Percentiles rank a stretch among this genome's conserved stretches.
These are phyloP conservation scores for Akabosia matsudoensis DNA, from an alignment of 1,140 invertebrate genomes.

Conservation along the genomic window DNA sequence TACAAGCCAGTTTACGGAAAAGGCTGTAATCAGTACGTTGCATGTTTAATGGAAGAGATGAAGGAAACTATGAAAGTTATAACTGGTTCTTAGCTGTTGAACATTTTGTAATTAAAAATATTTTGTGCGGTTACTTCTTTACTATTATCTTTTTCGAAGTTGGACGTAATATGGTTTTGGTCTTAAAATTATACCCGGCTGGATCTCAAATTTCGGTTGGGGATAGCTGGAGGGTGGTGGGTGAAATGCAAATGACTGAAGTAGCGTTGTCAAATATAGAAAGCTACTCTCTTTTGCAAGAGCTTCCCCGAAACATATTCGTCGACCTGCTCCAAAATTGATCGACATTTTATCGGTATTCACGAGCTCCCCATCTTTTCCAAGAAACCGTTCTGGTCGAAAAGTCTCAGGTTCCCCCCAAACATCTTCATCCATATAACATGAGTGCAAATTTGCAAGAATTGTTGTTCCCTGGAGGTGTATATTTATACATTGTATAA, in stretches of 20 bases:
- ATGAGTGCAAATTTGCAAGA: not conserved
- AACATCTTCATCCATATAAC: not conserved
- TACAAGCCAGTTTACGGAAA: not conserved
- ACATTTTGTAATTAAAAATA: too few species aligned
- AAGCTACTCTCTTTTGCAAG: constrained; percentile 14
- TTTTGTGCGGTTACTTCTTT: too few species aligned
- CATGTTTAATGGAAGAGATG: constrained; percentile 24
- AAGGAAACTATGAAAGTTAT: not conserved
- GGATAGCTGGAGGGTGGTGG: not conserved
- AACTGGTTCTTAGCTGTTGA: not conserved
- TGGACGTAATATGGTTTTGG: not conserved
- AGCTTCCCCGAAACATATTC: constrained; percentile 28
- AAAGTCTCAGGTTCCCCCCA: constrained; percentile 1
- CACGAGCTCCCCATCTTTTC: not conserved
- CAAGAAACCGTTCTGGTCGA: not conserved
- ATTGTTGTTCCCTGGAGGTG: constrained; percentile 11
- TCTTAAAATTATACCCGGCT: not conserved
- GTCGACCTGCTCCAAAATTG: not conserved
- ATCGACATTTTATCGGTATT: not conserved
- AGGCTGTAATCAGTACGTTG: constrained; percentile 19
- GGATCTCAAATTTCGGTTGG: not conserved
- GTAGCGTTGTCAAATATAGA: constrained; percentile 23
- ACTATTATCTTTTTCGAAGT: too few species aligned
- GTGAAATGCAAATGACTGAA: constrained; percentile 17
- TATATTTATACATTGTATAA: too few species aligned